Evolutionary conservation across 2,113 vertebrate genomes (phyloP), one percentile per base, ranked within the genome.

Genomic region (Alethe castanea): DNA sequence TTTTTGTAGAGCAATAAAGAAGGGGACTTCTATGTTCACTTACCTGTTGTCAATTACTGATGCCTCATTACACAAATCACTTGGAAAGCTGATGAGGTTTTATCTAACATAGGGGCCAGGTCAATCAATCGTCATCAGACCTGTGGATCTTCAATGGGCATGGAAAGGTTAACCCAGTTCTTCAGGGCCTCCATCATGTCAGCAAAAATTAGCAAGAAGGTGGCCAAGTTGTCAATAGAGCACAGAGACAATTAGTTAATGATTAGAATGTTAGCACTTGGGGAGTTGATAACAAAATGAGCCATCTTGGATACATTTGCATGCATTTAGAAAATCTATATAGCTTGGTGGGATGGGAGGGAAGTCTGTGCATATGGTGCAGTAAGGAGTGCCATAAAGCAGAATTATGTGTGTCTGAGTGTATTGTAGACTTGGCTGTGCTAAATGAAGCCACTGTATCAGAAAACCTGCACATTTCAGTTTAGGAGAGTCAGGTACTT

Each of bases 21-120:
- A 90, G 72, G 28, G 98, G 97, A 97, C 97, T 97, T 98, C 97
- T 97, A 95, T 98, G 97, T 98, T 98, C 98, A 97, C 97, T 97
- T 98, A 98, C 97, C 96, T 97, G 96, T 98, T 98, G 97, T 98
- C 98, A 98, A 98, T 99, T 97, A 99, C 99, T 97, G 97, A 99
- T 33, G 98, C 98, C 98, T 99, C 99, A 99, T 99, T 99, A 99
- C 98, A 99, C 98, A 99, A 98, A 98, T 99, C 98, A 97, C 98
- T 98, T 96, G 72, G 98, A 99, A 98, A 96, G 97, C 98, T 99
- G 98, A 99, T 99, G 98, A 99, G 99, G 98, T 99, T 99, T 98
- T 98, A 99, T 98, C 98, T 98, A 98, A 98, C 98, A 98, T 97
- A 97, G 95, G 98, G 98, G 98, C 98, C 98, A 98, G 98, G 98